These are phyloP conservation scores for Papilio elwesi DNA, from an alignment of 2,888 invertebrate genomes.

Conservation along the genomic window DNA sequence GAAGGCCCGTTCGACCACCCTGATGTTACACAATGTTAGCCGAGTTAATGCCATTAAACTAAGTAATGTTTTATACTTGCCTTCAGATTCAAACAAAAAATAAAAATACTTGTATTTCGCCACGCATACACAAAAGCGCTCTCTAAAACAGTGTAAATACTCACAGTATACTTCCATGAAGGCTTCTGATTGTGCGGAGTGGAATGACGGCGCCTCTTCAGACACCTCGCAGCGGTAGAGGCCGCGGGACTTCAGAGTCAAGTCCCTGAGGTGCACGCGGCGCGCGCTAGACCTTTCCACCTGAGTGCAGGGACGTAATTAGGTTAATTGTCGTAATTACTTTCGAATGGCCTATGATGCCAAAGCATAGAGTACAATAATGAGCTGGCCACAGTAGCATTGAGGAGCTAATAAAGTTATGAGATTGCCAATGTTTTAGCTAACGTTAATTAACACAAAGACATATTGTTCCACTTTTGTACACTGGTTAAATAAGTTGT, in stretches of 20 bases:
- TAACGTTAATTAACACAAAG: not conserved
- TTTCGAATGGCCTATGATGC: constrained; percentile 29
- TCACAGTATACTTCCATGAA: constrained; percentile 90
- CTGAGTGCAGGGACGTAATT: constrained; percentile 62
- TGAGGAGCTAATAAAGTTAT: constrained; percentile 12
- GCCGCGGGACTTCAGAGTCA: constrained; percentile 88
- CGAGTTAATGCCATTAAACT: no score
- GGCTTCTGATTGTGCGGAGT: constrained; percentile 88
- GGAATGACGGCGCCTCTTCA: constrained; percentile 90
- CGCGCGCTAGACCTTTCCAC: constrained; percentile 86
- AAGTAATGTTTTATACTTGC: constrained; percentile 8
- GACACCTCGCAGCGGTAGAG: constrained; percentile 90
- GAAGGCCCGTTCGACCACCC: no score
- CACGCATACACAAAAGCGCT: constrained; percentile 22
- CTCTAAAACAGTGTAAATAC: constrained; percentile 55
- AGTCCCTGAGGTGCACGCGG: constrained; percentile 86
- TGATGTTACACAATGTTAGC: no score
- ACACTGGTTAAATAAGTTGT: no score
- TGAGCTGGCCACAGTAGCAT: constrained; percentile 20
- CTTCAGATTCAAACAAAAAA: constrained; percentile 13
- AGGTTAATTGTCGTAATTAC: constrained; percentile 39
- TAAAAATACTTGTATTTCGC: constrained; percentile 15
- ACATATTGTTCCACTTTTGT: no score
- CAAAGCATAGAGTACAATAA: constrained; percentile 21
- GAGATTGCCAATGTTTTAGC: not conserved